These are phyloP conservation scores for Aphrocallistes beatrix DNA, from an alignment of 37 sponge, comb jelly and placozoan genomes.

Conservation along the genomic window DNA sequence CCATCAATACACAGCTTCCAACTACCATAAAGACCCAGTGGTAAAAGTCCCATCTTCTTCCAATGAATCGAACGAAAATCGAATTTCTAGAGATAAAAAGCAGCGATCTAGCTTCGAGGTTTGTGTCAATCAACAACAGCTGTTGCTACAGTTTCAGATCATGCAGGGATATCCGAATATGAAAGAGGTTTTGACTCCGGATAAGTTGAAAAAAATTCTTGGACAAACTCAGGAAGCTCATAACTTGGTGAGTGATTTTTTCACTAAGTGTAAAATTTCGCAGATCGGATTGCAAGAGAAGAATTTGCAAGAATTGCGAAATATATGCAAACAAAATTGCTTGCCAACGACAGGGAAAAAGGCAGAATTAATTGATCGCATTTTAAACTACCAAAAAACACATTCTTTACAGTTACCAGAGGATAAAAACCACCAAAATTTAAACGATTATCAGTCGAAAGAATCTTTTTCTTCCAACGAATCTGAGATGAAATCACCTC, in stretches of 20 bases:
- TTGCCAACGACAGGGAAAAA: background rate
- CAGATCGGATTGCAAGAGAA: background rate
- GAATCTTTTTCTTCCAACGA: background rate
- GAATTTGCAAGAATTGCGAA: background rate
- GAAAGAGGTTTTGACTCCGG: background rate
- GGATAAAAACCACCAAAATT: too few species aligned
- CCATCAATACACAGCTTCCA: background rate
- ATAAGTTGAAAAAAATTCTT: background rate
- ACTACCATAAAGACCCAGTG: background rate
- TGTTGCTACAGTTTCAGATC: background rate
- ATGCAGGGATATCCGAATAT: background rate
- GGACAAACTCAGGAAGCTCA: background rate
- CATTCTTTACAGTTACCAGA: background rate
- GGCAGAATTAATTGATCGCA: background rate
- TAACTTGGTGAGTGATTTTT: background rate
- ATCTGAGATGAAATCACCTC: conserved; percentile 1
- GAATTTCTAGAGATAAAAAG: background rate
- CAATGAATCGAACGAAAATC: background rate
- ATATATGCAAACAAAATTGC: conserved; percentile 4
- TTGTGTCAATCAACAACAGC: conserved; percentile 18
- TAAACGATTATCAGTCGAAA: background rate
- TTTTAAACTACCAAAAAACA: background rate
- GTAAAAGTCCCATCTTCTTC: background rate
- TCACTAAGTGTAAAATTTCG: background rate
- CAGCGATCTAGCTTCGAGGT: conserved; percentile 1